Evolutionary conservation across 2,797 vertebrate genomes (phyloP).

Genomic region (Knipowitschia caucasica): DNA sequence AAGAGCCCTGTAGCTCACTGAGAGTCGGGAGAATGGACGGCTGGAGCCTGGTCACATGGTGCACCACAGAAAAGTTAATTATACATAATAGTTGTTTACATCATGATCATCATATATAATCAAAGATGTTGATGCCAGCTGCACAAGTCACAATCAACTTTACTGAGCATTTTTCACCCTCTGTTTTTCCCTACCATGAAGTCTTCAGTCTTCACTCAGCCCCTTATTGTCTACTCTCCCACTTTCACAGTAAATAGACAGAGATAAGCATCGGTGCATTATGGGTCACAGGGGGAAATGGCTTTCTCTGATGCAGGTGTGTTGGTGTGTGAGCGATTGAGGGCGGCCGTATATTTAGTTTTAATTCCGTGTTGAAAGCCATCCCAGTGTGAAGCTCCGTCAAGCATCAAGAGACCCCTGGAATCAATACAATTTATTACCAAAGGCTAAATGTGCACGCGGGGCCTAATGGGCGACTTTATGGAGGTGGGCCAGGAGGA

Average conservation of each 20-base stretch:
- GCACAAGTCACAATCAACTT: not conserved
- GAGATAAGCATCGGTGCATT: conserved; percentile 50
- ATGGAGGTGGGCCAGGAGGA: conserved; percentile 58
- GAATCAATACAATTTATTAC: conserved; percentile 63
- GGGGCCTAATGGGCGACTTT: conserved; percentile 51
- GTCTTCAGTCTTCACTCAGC: conserved; percentile 1
- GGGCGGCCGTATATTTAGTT: conserved; percentile 52
- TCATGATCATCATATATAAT: not conserved
- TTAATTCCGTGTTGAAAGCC: conserved; percentile 54
- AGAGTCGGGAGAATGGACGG: not conserved
- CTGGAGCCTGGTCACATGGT: not conserved
- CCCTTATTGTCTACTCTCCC: conserved; percentile 4
- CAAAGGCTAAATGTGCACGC: conserved; percentile 19
- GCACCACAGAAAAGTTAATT: not conserved
- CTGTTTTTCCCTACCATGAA: not conserved
- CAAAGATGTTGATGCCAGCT: not conserved
- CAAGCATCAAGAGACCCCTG: conserved; percentile 41
- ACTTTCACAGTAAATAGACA: conserved; percentile 25
- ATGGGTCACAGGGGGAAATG: conserved; percentile 34
- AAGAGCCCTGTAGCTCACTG: not conserved
- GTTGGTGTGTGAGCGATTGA: conserved; percentile 10
- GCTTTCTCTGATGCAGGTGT: conserved; percentile 24
- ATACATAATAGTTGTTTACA: not conserved
- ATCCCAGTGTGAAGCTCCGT: conserved; percentile 35
- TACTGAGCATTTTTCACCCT: not conserved